Conservation (phyloP, 2,888 invertebrate species). For the Cenopis cana region DNA sequence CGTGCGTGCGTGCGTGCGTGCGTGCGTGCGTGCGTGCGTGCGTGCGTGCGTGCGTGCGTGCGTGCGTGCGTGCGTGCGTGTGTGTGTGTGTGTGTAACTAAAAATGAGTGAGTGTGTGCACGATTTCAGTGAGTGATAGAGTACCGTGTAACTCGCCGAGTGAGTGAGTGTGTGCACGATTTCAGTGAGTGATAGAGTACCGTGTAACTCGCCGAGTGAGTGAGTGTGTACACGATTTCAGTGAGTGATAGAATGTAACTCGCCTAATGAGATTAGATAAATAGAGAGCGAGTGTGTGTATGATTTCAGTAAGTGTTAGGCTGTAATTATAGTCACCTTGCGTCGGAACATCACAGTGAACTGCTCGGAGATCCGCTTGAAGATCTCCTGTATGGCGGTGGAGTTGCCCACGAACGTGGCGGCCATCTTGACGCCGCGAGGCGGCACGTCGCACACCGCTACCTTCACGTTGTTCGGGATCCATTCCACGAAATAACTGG, state of each 20-base stretch:
- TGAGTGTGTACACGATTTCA: conserved; percentile 65
- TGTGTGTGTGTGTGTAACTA: neutral
- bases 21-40: too few relatives aligned
- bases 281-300: neutral
- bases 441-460: conserved; percentile 94
- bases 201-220: too few relatives aligned
- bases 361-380: conserved; percentile 93
- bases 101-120: neutral
- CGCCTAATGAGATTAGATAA: neutral
- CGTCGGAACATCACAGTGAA: conserved; percentile 96
- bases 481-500: conserved; percentile 93
- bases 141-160: too few relatives aligned
- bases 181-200: neutral
- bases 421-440: conserved; percentile 95
- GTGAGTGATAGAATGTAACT: conserved; percentile 89
- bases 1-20: too few relatives aligned
- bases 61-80: too few relatives aligned
- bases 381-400: conserved; percentile 94
- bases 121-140: neutral
- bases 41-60: too few relatives aligned
- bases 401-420: conserved; percentile 95
- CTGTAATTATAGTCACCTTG: conserved; percentile 79
- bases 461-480: conserved; percentile 96
- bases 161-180: neutral
- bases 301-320: neutral